Evolutionary conservation across 1,140 invertebrate species (phyloP).

Genomic region (Dolichoris vasculosae): DNA sequence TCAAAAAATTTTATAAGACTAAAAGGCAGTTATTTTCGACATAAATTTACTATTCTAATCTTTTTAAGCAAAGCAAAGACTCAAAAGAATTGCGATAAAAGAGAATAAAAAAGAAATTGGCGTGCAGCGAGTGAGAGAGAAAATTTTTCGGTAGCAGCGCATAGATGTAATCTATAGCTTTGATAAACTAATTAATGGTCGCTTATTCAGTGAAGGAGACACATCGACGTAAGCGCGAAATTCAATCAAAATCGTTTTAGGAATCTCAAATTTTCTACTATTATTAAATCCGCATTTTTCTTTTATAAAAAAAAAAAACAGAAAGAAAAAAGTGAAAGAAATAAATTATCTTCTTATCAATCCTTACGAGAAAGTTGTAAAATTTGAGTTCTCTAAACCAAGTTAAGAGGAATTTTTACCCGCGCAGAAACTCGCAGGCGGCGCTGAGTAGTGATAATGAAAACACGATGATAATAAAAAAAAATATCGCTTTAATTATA

Average conservation of each 20-base stretch:
- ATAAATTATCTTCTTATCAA: not conserved
- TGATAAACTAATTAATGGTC: constrained; percentile 65
- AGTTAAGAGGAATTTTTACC: constrained; percentile 1
- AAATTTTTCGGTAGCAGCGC: constrained; percentile 65
- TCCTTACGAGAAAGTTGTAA: constrained; percentile 3
- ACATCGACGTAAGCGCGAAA: constrained; percentile 51
- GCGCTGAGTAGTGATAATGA: not conserved
- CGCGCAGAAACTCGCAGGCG: not conserved
- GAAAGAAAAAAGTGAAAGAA: not conserved
- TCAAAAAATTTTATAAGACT: not conserved
- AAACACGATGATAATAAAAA: not conserved
- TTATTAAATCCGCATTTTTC: not conserved
- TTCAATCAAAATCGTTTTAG: constrained; percentile 47
- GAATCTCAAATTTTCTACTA: constrained; percentile 48
- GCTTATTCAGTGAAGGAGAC: constrained; percentile 57
- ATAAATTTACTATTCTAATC: not conserved
- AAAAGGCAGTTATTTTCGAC: not conserved
- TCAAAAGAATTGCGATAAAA: constrained; percentile 40
- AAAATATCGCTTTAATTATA: constrained; percentile 25
- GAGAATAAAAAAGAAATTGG: constrained; percentile 51
- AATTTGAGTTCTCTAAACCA: constrained; percentile 46
- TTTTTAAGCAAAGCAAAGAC: constrained; percentile 28
- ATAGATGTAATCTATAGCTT: constrained; percentile 69
- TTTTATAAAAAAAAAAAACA: constrained; percentile 36
- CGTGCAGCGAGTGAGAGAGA: constrained; percentile 47